Evolutionary conservation across 2,797 vertebrate genomes (phyloP).

Genomic region (Hapalemur alaotrensis): DNA sequence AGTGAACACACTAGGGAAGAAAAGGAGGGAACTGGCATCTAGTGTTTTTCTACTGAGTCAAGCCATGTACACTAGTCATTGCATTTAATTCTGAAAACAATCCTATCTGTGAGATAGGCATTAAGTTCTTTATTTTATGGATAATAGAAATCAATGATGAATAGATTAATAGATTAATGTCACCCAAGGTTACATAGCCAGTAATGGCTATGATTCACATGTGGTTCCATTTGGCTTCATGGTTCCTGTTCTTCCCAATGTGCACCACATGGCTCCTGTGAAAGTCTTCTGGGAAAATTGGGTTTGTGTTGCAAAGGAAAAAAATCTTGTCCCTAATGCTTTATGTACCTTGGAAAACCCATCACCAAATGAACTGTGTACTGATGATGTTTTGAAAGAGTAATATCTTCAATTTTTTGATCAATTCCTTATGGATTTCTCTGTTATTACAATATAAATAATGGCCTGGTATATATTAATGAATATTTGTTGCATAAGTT

Average conservation of each 20-base stretch:
- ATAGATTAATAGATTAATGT: not conserved
- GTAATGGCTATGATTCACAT: not conserved
- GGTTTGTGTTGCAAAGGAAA: slow-evolving; percentile 1
- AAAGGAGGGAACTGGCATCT: not conserved
- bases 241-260: not conserved
- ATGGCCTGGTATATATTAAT: not conserved
- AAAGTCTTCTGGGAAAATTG: not conserved
- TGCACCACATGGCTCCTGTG: not conserved
- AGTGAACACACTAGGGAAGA: not conserved
- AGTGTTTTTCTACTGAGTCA: not conserved
- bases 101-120: not conserved
- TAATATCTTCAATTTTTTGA: not conserved
- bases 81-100: not conserved
- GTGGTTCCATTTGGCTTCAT: not conserved
- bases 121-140: slow-evolving; percentile 15
- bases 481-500: slow-evolving; percentile 4
- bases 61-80: not conserved
- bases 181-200: not conserved
- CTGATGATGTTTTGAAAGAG: slow-evolving; percentile 34
- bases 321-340: not conserved
- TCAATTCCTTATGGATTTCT: slow-evolving; percentile 14
- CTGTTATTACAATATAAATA: not conserved
- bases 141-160: slow-evolving; percentile 36
- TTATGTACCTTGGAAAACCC: not conserved
- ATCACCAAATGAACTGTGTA: not conserved